A percentile compares a stretch with the other conserved stretches of the same genome.
Evolutionary conservation across 1,140 invertebrate species (phyloP).

Genomic region (Eriosoma lanigerum): DNA sequence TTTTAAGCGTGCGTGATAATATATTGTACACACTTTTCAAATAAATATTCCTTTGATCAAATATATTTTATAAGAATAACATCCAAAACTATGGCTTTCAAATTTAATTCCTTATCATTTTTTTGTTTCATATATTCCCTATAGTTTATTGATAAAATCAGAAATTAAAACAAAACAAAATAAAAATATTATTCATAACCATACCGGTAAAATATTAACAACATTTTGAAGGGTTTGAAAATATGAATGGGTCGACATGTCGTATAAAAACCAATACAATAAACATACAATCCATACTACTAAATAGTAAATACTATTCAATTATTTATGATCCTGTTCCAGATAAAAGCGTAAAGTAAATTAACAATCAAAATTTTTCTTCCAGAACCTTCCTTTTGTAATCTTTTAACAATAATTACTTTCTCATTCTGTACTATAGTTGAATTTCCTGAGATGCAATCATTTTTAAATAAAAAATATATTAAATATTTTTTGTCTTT

Average conservation of each 20-base stretch:
- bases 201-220: neutral
- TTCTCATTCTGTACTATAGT: too few relatives aligned
- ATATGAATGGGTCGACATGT: neutral
- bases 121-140: neutral
- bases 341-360: neutral
- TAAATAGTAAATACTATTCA: neutral
- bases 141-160: neutral
- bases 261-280: too few relatives aligned
- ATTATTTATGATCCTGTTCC: neutral
- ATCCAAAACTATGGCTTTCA: neutral
- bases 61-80: neutral
- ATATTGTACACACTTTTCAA: neutral
- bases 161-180: neutral
- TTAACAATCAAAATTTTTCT: neutral
- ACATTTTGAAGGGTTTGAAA: neutral
- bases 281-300: neutral
- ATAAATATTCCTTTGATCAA: neutral
- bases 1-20: too few relatives aligned
- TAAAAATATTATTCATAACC: neutral
- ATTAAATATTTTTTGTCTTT: too few relatives aligned
- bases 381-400: too few relatives aligned
- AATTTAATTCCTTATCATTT: neutral
- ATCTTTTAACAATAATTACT: too few relatives aligned
- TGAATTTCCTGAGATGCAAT: too few relatives aligned
- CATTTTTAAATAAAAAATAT: too few relatives aligned